phyloP scores from a whole-genome alignment of 2,113 vertebrate genomes.

The Serilophus lunatus region DNA sequence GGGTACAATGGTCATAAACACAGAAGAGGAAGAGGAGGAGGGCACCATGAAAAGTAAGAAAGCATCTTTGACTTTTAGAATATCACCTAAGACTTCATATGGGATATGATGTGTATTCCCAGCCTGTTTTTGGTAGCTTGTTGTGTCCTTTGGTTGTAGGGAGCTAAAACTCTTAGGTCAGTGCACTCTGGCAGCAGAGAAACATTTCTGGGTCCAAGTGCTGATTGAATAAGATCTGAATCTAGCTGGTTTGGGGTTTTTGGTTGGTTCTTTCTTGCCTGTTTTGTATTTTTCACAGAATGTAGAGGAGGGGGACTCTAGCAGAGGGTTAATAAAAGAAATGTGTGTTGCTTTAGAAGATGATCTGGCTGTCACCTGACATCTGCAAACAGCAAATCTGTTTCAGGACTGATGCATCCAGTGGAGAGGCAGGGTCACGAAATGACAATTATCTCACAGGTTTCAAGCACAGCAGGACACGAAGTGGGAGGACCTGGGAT shows the following conservation, averaged over 20 bases:
- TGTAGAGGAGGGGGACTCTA: not conserved
- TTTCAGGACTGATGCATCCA: not conserved
- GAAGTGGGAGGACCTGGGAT: not conserved
- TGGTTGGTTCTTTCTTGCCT: not conserved
- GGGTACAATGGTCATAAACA: slow-evolving; percentile 94
- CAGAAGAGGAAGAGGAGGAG: slow-evolving; percentile 85
- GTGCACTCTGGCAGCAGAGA: not conserved
- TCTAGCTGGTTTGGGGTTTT: not conserved
- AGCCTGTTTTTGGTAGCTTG: not conserved
- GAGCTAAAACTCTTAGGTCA: not conserved
- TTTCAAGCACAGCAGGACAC: not conserved
- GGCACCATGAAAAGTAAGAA: slow-evolving; percentile 93
- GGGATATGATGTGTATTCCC: not conserved
- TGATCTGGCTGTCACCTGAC: not conserved
- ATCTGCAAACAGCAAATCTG: not conserved
- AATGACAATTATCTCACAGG: not conserved
- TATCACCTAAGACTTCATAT: not conserved
- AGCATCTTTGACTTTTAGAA: not conserved
- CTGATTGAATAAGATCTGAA: not conserved
- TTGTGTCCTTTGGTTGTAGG: not conserved
- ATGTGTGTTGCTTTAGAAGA: not conserved
- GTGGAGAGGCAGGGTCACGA: not conserved
- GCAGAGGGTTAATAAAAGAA: not conserved
- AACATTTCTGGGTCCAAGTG: not conserved
- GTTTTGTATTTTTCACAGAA: not conserved